These are phyloP conservation scores for Tenthredo mesomela DNA, from an alignment of 2,888 invertebrate genomes.

Conservation along the genomic window DNA sequence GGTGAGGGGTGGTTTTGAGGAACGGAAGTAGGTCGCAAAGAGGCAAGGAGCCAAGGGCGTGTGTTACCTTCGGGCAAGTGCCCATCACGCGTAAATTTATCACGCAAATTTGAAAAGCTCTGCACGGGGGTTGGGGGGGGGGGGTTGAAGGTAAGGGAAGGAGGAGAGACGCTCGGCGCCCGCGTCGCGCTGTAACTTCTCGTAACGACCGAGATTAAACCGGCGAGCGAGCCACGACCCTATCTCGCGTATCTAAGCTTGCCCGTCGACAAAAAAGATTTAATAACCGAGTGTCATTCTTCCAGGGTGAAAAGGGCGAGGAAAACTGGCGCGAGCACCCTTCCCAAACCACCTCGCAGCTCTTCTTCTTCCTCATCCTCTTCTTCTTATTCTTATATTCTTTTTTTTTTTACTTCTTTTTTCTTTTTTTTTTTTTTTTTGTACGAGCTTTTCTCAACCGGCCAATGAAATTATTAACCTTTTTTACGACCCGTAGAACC, in stretches of 20 bases:
- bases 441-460: not conserved
- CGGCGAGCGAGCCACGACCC: slow-evolving; percentile 46
- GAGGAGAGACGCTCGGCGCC: not conserved
- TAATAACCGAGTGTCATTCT: slow-evolving; percentile 53
- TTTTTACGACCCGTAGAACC: slow-evolving; percentile 15
- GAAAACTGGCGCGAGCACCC: slow-evolving; percentile 2
- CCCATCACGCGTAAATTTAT: slow-evolving; percentile 47
- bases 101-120: slow-evolving; percentile 51
- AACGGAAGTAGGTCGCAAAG: slow-evolving; percentile 17
- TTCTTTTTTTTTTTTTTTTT: not conserved
- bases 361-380: not conserved
- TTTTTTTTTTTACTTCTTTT: not conserved
- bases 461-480: slow-evolving; percentile 29
- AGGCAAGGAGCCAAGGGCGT: slow-evolving; percentile 10
- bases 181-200: slow-evolving; percentile 42
- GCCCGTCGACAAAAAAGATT: slow-evolving; percentile 51
- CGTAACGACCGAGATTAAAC: slow-evolving; percentile 52
- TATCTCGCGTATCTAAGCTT: slow-evolving; percentile 51
- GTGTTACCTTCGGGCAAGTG: slow-evolving; percentile 30
- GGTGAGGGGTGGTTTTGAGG: slow-evolving; percentile 2
- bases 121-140: not conserved
- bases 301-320: slow-evolving; percentile 6
- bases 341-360: not conserved
- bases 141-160: not conserved
- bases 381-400: not conserved